Evolutionary conservation across 2,888 invertebrate species (phyloP).

Genomic region (Leptopilina syphax): DNA sequence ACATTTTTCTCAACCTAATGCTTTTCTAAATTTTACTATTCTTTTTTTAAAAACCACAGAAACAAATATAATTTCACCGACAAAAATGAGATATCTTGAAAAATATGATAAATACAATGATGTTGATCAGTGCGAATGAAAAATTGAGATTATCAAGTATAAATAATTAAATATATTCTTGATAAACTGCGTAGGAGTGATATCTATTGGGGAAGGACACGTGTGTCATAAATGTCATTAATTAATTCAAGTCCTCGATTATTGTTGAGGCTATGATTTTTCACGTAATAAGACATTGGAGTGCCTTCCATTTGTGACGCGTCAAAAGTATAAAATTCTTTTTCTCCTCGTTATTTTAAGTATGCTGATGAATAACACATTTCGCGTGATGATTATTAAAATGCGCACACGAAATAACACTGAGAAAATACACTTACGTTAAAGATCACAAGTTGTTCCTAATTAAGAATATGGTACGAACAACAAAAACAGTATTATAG

Average conservation of each 20-base stretch:
- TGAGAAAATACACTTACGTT: conserved; percentile 9
- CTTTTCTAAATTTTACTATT: too few relatives aligned
- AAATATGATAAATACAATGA: background rate
- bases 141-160: background rate
- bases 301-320: conserved; percentile 32
- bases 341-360: background rate
- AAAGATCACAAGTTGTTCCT: conserved; percentile 11
- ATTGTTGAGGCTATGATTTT: background rate
- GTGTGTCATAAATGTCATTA: conserved; percentile 54
- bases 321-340: background rate
- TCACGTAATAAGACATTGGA: conserved; percentile 24
- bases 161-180: conserved; percentile 33
- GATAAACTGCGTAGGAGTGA: conserved; percentile 41
- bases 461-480: conserved; percentile 22
- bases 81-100: background rate
- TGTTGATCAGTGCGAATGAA: background rate
- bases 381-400: background rate
- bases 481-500: background rate
- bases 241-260: conserved; percentile 21
- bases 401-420: background rate
- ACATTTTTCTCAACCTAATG: too few relatives aligned
- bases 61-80: too few relatives aligned
- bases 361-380: background rate
- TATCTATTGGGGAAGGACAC: conserved; percentile 48
- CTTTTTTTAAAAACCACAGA: too few relatives aligned